Evolutionary conservation across 37 sponge, comb jelly and placozoan species (phyloP).

Genomic region (Theonella swinhoei): DNA sequence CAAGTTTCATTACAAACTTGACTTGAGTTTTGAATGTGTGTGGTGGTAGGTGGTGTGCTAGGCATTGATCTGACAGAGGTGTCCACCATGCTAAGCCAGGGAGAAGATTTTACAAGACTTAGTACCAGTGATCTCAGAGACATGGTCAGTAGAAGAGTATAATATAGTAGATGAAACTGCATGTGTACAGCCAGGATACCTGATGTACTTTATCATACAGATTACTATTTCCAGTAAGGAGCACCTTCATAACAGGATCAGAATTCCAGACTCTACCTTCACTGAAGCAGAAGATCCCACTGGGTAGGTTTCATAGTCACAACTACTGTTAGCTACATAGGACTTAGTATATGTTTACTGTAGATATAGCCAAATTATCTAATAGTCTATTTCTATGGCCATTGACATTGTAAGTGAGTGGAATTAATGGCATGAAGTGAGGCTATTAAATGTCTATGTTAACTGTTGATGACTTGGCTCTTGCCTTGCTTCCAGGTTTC

Average conservation of each 20-base stretch:
- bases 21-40: background rate
- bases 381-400: too few species aligned
- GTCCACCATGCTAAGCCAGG: background rate
- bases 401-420: too few species aligned
- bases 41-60: background rate
- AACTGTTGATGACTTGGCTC: too few species aligned
- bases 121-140: background rate
- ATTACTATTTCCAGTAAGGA: background rate
- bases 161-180: too few species aligned
- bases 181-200: too few species aligned
- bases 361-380: too few species aligned
- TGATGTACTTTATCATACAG: background rate
- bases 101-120: background rate
- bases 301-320: too few species aligned
- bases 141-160: too few species aligned
- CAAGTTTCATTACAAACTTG: background rate
- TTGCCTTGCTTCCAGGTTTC: background rate
- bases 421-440: too few species aligned
- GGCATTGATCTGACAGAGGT: background rate
- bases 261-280: background rate
- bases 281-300: background rate
- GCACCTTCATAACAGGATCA: background rate
- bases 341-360: too few species aligned
- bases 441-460: too few species aligned
- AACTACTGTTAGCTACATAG: too few species aligned